phyloP scores from a whole-genome alignment of 2,888 invertebrate species.

The Dryadula phaetusa region DNA sequence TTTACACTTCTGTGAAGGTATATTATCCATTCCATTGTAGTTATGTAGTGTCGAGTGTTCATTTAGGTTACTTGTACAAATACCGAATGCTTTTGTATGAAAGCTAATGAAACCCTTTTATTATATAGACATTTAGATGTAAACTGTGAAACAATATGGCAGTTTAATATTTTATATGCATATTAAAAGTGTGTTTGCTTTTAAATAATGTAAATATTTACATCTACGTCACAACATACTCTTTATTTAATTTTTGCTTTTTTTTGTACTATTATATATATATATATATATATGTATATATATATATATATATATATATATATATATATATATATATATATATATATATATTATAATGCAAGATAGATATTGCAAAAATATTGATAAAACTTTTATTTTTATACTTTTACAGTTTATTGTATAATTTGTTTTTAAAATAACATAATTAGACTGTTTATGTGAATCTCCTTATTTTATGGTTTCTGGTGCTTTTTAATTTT shows the following conservation, averaged over 20 bases:
- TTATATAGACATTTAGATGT: not conserved
- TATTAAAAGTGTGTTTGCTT: not conserved
- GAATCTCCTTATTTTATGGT: not conserved
- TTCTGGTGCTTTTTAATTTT: constrained; percentile 19
- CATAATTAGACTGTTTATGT: not conserved
- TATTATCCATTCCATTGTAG: constrained; percentile 60
- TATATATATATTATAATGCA: not conserved
- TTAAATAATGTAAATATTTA: constrained; percentile 13
- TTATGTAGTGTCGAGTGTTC: constrained; percentile 47
- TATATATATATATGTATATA: no score
- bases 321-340: not conserved
- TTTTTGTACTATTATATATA: no score
- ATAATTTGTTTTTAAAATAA: not conserved
- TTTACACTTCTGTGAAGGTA: constrained; percentile 15
- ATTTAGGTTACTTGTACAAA: constrained; percentile 28
- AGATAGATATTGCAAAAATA: not conserved
- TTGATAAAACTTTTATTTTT: not conserved
- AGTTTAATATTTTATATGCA: not conserved
- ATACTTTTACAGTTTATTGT: not conserved
- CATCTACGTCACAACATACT: not conserved
- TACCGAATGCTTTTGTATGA: not conserved
- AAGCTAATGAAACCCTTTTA: not conserved
- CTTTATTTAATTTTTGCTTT: not conserved
- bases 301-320: no score
- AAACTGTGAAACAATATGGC: not conserved